Evolutionary conservation across 2,888 invertebrate species (phyloP).

Genomic region (Harpalus rubripes): DNA sequence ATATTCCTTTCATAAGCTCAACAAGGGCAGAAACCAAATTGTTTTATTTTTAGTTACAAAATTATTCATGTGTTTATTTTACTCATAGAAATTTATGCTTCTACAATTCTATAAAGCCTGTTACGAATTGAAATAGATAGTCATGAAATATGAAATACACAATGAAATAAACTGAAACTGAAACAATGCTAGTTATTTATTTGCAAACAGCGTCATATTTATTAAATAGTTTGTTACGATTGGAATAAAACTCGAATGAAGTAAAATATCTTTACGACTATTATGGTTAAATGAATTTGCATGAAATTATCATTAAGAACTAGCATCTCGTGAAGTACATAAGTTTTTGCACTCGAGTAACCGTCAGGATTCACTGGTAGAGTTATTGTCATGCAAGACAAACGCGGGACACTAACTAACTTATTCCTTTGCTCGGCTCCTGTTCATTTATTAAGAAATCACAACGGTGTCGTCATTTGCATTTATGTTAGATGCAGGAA

Average conservation of each 20-base stretch:
- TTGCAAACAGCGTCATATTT: not conserved
- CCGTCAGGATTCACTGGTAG: constrained; percentile 23
- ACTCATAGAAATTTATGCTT: not conserved
- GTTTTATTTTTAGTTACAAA: no score
- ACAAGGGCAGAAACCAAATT: no score
- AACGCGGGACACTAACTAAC: constrained; percentile 44
- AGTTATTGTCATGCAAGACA: constrained; percentile 62
- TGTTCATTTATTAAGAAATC: constrained; percentile 37
- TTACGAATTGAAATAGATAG: not conserved
- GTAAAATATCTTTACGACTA: constrained; percentile 28
- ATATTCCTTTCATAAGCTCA: no score
- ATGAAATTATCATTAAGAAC: constrained; percentile 63
- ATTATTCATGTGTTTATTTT: no score
- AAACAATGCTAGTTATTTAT: not conserved
- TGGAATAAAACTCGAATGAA: constrained; percentile 1
- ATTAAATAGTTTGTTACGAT: not conserved
- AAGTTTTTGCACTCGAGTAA: constrained; percentile 61
- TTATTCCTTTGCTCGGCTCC: constrained; percentile 32
- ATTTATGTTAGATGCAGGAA: constrained; percentile 15
- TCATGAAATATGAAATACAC: constrained; percentile 1
- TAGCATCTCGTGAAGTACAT: constrained; percentile 60
- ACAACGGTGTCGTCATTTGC: constrained; percentile 22
- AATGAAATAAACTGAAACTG: not conserved
- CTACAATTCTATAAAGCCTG: not conserved
- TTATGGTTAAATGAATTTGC: constrained; percentile 62